phyloP scores from a whole-genome alignment of 1,140 invertebrate genomes.

The Drosophila bocqueti region DNA sequence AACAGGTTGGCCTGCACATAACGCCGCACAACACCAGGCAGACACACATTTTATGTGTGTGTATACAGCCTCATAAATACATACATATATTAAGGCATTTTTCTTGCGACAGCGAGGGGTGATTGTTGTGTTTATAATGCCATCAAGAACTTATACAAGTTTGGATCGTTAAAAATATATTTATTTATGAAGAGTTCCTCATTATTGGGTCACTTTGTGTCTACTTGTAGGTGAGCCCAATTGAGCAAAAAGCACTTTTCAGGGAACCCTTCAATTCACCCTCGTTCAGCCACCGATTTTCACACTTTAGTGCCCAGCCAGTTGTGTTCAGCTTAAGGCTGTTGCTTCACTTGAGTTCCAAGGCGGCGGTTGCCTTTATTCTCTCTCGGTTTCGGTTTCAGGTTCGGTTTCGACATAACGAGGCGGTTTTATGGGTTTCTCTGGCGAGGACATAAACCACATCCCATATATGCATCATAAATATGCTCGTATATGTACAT shows the following conservation, averaged over 20 bases:
- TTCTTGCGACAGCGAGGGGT: neutral
- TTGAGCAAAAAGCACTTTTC: neutral
- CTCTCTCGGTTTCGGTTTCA: conserved; percentile 17
- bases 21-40: neutral
- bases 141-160: neutral
- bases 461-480: conserved; percentile 33
- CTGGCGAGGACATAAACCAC: conserved; percentile 30
- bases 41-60: conserved; percentile 13
- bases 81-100: conserved; percentile 30
- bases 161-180: neutral
- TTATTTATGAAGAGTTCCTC: too few species aligned
- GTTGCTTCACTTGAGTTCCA: conserved; percentile 14
- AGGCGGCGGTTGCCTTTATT: conserved; percentile 1
- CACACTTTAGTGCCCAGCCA: conserved; percentile 9
- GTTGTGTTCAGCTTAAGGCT: conserved; percentile 6
- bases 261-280: neutral
- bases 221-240: neutral
- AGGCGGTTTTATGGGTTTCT: conserved; percentile 43
- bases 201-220: neutral
- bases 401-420: conserved; percentile 37
- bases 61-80: conserved; percentile 29
- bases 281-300: conserved; percentile 2
- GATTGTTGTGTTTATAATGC: neutral
- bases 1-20: conserved; percentile 52
- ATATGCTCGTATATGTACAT: neutral